Conservation (phyloP, 2,113 vertebrate genomes). For the Silurus meridionalis region DNA sequence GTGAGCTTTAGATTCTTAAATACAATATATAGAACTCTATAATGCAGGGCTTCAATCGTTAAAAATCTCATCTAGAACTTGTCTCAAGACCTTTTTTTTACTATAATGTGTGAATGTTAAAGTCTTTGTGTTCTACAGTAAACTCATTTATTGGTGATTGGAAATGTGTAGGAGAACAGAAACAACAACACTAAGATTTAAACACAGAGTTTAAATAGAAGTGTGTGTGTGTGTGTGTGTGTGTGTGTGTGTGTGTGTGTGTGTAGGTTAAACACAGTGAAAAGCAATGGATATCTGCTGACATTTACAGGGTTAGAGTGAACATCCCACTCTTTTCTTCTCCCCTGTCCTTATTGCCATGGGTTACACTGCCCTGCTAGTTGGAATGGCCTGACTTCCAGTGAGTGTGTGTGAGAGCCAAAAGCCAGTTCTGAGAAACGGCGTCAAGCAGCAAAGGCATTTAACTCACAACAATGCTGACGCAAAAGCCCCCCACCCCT, state of each 20-base stretch:
- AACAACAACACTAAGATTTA: conserved; percentile 53
- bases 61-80: background rate
- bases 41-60: background rate
- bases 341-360: conserved; percentile 65
- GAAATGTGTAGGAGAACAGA: background rate
- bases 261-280: conserved; percentile 68
- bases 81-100: background rate
- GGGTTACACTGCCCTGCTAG: conserved; percentile 68
- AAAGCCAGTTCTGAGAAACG: conserved; percentile 66
- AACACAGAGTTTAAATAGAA: conserved; percentile 59
- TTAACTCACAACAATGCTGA: conserved; percentile 56
- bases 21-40: too few species aligned
- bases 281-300: conserved; percentile 65
- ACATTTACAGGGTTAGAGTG: conserved; percentile 72
- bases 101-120: background rate
- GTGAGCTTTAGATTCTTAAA: too few species aligned
- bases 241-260: conserved; percentile 21
- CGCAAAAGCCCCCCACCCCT: conserved; percentile 54
- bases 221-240: background rate
- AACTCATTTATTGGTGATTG: conserved; percentile 1
- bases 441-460: conserved; percentile 62
- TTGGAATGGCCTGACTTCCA: conserved; percentile 71
- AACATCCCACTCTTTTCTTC: conserved; percentile 53
- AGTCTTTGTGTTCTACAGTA: conserved; percentile 17
- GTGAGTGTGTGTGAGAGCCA: conserved; percentile 39